Conservation (phyloP, 2,888 invertebrate genomes). For the Arctia plantaginis region DNA sequence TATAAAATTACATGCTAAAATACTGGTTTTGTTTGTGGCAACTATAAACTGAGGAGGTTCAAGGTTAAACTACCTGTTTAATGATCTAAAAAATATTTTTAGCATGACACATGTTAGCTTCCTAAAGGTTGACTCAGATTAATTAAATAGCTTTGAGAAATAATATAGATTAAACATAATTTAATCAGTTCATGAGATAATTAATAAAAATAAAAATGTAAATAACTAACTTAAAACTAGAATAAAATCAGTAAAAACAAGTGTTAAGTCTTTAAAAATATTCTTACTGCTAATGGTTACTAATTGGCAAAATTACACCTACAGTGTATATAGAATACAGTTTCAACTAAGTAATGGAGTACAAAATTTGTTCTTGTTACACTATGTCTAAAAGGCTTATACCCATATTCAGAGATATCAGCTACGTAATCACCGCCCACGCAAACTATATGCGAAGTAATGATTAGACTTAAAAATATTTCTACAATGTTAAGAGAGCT, state of each 20-base stretch:
- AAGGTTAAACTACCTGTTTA: slow-evolving; percentile 70
- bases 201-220: neutral
- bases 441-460: slow-evolving; percentile 17
- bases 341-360: slow-evolving; percentile 58
- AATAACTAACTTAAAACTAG: neutral
- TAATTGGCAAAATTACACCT: slow-evolving; percentile 39
- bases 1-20: slow-evolving; percentile 58
- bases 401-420: slow-evolving; percentile 26
- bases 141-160: slow-evolving; percentile 9
- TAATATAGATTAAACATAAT: slow-evolving; percentile 5
- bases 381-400: slow-evolving; percentile 23
- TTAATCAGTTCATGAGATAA: slow-evolving; percentile 32
- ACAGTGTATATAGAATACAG: slow-evolving; percentile 28
- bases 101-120: slow-evolving; percentile 53
- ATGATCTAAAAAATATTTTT: slow-evolving; percentile 44
- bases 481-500: slow-evolving; percentile 35
- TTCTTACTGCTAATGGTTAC: slow-evolving; percentile 44
- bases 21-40: slow-evolving; percentile 58
- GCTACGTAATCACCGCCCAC: slow-evolving; percentile 35
- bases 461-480: slow-evolving; percentile 8
- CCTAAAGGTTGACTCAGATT: slow-evolving; percentile 29
- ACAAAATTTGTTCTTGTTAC: slow-evolving; percentile 57
- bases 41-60: slow-evolving; percentile 57
- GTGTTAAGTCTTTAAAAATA: slow-evolving; percentile 39
- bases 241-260: slow-evolving; percentile 25